These are phyloP conservation scores for Amblyopsis hoosieri DNA, from an alignment of 2,797 vertebrate genomes.

Conservation along the genomic window DNA sequence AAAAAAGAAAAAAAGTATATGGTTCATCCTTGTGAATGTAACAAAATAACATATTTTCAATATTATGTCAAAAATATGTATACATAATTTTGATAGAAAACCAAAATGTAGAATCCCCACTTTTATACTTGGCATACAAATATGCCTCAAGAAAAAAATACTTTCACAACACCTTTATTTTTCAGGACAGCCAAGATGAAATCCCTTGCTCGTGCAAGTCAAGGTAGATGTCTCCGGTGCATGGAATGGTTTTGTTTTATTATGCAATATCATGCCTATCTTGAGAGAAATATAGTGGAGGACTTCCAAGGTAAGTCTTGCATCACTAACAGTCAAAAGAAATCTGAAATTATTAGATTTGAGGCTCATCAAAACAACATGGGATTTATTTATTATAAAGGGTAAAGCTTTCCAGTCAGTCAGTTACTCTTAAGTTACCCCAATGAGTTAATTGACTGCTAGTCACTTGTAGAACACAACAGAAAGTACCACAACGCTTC, in stretches of 20 bases:
- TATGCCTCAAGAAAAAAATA: no score
- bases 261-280: neutral
- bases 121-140: no score
- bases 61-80: no score
- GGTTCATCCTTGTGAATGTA: no score
- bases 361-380: neutral
- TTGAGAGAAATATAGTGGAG: conserved; percentile 3
- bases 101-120: no score
- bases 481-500: neutral
- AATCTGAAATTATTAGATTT: neutral
- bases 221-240: conserved; percentile 2
- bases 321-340: conserved; percentile 5
- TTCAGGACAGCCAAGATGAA: neutral
- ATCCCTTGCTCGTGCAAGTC: neutral
- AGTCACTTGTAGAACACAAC: conserved; percentile 22
- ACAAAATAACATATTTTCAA: no score
- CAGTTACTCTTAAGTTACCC: neutral
- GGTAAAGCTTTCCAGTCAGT: neutral
- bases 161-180: neutral
- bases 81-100: no score
- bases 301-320: conserved; percentile 14
- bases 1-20: neutral
- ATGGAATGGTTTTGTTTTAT: neutral
- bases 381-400: neutral
- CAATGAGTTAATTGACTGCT: neutral